Conservation (phyloP, 1,140 invertebrate genomes). For the Nymphalis io region DNA sequence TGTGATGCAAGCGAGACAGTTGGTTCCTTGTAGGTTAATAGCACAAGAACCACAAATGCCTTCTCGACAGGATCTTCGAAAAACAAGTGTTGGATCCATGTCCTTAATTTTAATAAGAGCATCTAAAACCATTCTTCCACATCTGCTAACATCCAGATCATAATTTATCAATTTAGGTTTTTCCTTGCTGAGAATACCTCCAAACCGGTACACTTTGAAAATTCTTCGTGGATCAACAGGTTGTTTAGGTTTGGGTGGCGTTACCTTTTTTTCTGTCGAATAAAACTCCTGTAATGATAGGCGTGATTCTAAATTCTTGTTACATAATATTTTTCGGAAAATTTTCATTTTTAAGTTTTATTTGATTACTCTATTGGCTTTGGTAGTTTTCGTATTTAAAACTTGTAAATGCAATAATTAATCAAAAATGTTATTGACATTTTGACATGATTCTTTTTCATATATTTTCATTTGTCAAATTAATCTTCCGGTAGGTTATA, state of each 20-base stretch:
- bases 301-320: not conserved
- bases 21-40: conserved; percentile 93
- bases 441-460: not conserved
- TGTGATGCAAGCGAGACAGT: conserved; percentile 92
- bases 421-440: not conserved
- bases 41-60: conserved; percentile 95
- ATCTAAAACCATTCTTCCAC: conserved; percentile 93
- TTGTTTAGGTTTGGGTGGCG: conserved; percentile 79
- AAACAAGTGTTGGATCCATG: conserved; percentile 91
- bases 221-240: conserved; percentile 67
- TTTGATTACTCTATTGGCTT: not conserved
- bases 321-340: not conserved
- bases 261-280: conserved; percentile 25
- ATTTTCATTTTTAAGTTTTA: not conserved
- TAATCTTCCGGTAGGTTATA: no score
- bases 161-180: conserved; percentile 89
- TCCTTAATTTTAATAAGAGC: conserved; percentile 94
- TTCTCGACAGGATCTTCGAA: conserved; percentile 91
- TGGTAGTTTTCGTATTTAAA: not conserved
- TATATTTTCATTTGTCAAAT: no score
- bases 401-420: not conserved
- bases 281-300: not conserved
- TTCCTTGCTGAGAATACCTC: conserved; percentile 75
- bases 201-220: conserved; percentile 67
- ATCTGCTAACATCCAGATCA: conserved; percentile 86